Evolutionary conservation across 2,888 invertebrate genomes (phyloP).

Genomic region (Dicycla oo): DNA sequence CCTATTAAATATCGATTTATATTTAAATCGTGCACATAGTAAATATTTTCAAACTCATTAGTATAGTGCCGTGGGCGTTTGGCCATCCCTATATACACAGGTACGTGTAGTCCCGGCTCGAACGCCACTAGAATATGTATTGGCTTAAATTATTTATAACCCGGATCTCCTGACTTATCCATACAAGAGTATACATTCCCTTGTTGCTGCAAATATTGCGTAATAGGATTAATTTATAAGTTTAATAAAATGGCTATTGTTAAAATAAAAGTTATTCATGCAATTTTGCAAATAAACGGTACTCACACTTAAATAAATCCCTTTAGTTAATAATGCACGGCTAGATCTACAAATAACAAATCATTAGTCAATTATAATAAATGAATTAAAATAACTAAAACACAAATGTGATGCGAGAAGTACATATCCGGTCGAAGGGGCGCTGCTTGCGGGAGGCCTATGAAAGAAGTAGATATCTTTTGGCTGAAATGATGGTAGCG

Average conservation of each 20-base stretch:
- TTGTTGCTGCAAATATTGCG: constrained; percentile 19
- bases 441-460: no score
- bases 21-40: not conserved
- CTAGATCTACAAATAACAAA: no score
- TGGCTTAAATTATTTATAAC: constrained; percentile 46
- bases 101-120: not conserved
- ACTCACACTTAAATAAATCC: not conserved
- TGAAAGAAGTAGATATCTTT: no score
- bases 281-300: not conserved
- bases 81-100: not conserved
- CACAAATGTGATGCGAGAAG: no score
- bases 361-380: no score
- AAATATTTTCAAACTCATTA: constrained; percentile 25
- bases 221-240: not conserved
- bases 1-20: constrained; percentile 6
- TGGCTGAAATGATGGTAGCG: no score
- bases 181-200: constrained; percentile 5
- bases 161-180: constrained; percentile 32
- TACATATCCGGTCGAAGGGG: no score
- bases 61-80: constrained; percentile 3
- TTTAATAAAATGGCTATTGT: not conserved
- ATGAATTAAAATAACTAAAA: no score
- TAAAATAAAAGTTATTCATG: not conserved
- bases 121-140: constrained; percentile 45
- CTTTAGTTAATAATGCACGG: no score